Percentiles rank a stretch among this genome's conserved stretches.
phyloP scores from a whole-genome alignment of 2,113 vertebrate genomes.

The Morone saxatilis region DNA sequence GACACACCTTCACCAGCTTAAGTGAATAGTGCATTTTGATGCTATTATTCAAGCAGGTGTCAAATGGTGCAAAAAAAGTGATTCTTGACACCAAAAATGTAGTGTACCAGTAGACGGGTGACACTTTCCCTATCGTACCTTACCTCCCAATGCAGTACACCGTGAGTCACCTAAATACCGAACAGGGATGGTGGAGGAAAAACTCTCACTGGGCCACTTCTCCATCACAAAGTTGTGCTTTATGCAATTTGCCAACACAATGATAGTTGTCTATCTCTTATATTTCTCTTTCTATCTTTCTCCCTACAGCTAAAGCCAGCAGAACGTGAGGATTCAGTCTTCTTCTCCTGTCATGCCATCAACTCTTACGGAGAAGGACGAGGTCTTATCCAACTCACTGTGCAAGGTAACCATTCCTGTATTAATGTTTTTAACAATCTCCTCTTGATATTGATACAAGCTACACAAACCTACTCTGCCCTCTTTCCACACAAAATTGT shows the following conservation, averaged over 20 bases:
- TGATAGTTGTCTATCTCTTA: slow-evolving; percentile 43
- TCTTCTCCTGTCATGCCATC: slow-evolving; percentile 99
- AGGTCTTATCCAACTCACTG: slow-evolving; percentile 97
- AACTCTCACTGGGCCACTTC: slow-evolving; percentile 2
- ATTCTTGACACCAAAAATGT: background rate
- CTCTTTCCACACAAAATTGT: background rate
- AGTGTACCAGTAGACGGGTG: background rate
- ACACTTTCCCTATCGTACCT: background rate
- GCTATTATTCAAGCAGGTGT: background rate
- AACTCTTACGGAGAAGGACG: slow-evolving; percentile 98
- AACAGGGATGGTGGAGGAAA: slow-evolving; percentile 15
- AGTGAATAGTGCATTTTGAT: background rate
- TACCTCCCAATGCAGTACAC: background rate
- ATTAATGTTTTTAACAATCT: background rate
- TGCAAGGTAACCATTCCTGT: slow-evolving; percentile 88
- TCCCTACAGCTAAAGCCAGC: slow-evolving; percentile 93
- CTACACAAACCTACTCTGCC: background rate
- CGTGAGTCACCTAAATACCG: slow-evolving; percentile 5
- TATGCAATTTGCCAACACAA: slow-evolving; percentile 4
- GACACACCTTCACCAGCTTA: background rate
- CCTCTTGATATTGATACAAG: slow-evolving; percentile 3
- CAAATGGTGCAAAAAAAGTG: background rate
- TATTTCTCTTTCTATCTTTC: slow-evolving; percentile 32
- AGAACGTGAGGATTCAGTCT: slow-evolving; percentile 97
- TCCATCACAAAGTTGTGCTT: slow-evolving; percentile 21